These are phyloP conservation scores for Zaprionus obscuricornis DNA, from an alignment of 2,888 invertebrate species.

Conservation along the genomic window DNA sequence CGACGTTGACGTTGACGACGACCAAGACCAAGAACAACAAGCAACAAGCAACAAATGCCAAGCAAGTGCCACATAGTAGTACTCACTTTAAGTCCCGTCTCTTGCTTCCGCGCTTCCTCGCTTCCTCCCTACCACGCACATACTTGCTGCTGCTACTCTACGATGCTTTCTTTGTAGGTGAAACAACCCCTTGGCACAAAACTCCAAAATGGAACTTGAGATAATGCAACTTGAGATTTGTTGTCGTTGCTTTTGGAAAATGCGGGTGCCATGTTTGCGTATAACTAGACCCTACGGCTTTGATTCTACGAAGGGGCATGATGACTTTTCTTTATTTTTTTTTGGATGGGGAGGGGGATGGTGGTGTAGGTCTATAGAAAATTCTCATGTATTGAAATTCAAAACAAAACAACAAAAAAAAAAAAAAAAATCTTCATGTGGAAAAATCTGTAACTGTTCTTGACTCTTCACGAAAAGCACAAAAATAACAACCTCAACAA, in stretches of 20 bases:
- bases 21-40: too few species aligned
- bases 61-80: slow-evolving; percentile 27
- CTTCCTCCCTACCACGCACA: neutral
- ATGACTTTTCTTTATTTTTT: neutral
- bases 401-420: too few species aligned
- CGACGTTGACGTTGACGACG: too few species aligned
- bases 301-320: too few species aligned
- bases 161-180: slow-evolving; percentile 2
- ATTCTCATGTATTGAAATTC: slow-evolving; percentile 51
- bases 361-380: slow-evolving; percentile 5
- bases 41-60: too few species aligned
- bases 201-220: slow-evolving; percentile 56
- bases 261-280: slow-evolving; percentile 32
- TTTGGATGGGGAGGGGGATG: too few species aligned
- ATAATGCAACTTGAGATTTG: slow-evolving; percentile 59
- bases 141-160: too few species aligned
- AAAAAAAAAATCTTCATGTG: slow-evolving; percentile 56
- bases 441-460: slow-evolving; percentile 41
- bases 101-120: too few species aligned
- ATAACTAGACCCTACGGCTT: slow-evolving; percentile 15
- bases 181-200: slow-evolving; percentile 36
- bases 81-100: too few species aligned
- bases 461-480: neutral
- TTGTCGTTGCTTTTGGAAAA: slow-evolving; percentile 30
- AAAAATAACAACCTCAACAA: too few species aligned